Evolutionary conservation across 1,140 invertebrate genomes (phyloP).

Genomic region (Drosophila elegans): DNA sequence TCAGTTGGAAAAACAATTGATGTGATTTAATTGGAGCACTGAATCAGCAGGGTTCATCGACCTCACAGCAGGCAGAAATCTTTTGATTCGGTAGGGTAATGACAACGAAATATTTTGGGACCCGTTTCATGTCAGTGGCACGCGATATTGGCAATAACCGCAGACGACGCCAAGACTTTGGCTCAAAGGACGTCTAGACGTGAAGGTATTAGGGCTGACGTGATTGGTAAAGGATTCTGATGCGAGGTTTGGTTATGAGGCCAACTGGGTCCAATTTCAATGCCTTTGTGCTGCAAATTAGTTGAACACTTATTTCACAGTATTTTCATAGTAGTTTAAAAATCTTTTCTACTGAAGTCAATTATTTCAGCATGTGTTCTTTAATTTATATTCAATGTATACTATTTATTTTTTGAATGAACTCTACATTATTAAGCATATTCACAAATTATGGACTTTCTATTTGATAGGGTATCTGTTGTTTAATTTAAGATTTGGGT

Average conservation of each 20-base stretch:
- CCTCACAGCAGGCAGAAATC: constrained; percentile 25
- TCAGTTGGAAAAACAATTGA: constrained; percentile 18
- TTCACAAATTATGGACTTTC: neutral
- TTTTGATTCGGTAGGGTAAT: constrained; percentile 11
- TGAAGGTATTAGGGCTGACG: constrained; percentile 20
- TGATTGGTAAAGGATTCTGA: constrained; percentile 32
- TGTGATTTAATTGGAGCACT: constrained; percentile 36
- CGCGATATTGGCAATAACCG: constrained; percentile 14
- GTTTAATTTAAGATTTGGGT: neutral
- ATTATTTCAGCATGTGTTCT: too few relatives aligned
- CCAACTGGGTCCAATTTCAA: constrained; percentile 9
- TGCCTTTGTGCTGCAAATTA: constrained; percentile 11
- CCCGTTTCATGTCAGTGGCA: constrained; percentile 33
- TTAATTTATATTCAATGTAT: too few relatives aligned
- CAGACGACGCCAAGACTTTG: constrained; percentile 33
- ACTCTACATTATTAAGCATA: neutral
- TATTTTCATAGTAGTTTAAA: too few relatives aligned
- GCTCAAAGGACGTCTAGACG: constrained; percentile 46
- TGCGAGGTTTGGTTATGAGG: constrained; percentile 6
- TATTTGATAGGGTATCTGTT: neutral
- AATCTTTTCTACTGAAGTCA: too few relatives aligned
- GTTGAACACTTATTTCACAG: too few relatives aligned
- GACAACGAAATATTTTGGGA: neutral
- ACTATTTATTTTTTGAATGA: too few relatives aligned
- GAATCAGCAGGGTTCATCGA: constrained; percentile 3